Base-by-base conservation (phyloP, 37 sponge, comb jelly and placozoan genomes). In the Cliona cf. orientalis region DNA sequence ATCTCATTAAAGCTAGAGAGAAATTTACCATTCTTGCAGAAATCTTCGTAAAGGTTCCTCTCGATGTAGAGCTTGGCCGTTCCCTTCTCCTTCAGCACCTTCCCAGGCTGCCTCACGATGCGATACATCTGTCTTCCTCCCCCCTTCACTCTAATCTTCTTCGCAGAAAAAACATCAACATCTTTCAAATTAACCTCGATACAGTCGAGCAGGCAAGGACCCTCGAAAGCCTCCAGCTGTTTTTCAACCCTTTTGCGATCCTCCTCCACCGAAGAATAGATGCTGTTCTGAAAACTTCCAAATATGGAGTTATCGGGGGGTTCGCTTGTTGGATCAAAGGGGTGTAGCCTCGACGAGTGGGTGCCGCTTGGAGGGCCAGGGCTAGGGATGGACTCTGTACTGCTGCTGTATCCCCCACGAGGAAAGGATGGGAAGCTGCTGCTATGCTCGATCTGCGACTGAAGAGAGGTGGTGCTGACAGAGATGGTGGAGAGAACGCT, bases 111-210 rank as follows among this genome's bases (percentile, higher is more conserved):
- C 55, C 90, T 43, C 17, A 80, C 63, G 38, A 90, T 79, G 46
- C 39, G 83, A 67, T 61, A 83, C 36, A 41, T 71, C 0, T 79
- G 40, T 19, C 42, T n/a, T 40, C 84, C 89, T 22, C 57, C 66
- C 23, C 21, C 19, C 29, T 23, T 71, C 5, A 42, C 42, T 29
- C 65, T 60, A 33, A 53, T 36, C 46, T 55, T 86, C 72, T 72
- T 78, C 28, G 93, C 98, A 25, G 98, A 90, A 71, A 92, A 92
- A 60, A 97, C 95, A 53, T 97, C 95, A 72, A 95, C 90, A 36
- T 97, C 91, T 42, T 63, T 71, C 63, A 96, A 46, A 43, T 63
- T 36, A 42, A 93, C 43, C 40, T 85, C 74, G 32, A 95, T 92
- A 66, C 90, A 89, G 74, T 95, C 96, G 66, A 95, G 64, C 58